Conservation (phyloP, 2,888 invertebrate genomes). For the Hirtodrosophila cameraria region DNA sequence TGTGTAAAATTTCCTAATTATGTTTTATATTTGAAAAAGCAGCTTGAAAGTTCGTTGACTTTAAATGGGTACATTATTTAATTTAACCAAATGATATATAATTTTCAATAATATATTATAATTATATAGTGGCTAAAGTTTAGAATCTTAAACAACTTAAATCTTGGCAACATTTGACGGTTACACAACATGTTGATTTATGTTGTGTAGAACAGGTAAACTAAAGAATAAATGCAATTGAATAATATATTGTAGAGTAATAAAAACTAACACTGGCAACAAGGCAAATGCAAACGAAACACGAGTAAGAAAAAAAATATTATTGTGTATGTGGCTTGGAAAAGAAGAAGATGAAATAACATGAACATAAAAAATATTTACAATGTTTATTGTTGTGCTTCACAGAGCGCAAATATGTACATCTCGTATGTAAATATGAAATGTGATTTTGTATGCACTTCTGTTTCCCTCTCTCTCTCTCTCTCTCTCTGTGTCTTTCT, state of each 20-base stretch:
- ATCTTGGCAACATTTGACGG: constrained; percentile 22
- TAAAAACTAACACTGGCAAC: constrained; percentile 64
- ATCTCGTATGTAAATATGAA: constrained; percentile 76
- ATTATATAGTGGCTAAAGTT: no score
- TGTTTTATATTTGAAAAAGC: no score
- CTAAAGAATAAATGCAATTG: constrained; percentile 50
- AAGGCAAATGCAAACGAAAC: constrained; percentile 28
- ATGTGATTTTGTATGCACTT: constrained; percentile 70
- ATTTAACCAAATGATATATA: background rate
- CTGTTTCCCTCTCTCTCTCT: constrained; percentile 1
- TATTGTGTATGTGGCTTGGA: constrained; percentile 12
- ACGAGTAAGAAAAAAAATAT: constrained; percentile 44
- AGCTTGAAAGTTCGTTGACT: no score
- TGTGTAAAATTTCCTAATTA: no score
- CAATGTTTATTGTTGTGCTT: constrained; percentile 80
- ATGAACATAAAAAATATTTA: constrained; percentile 60
- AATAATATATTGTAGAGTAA: constrained; percentile 67
- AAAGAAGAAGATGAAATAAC: constrained; percentile 39
- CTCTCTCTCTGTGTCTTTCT: background rate
- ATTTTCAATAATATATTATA: no score
- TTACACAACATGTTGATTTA: constrained; percentile 27
- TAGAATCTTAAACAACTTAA: constrained; percentile 31
- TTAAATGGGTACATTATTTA: no score
- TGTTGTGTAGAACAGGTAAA: constrained; percentile 5
- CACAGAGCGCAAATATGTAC: constrained; percentile 67